Percentiles rank a stretch among this genome's conserved stretches.
phyloP scores from a whole-genome alignment of 2,113 vertebrate species.

The Hippocampus guttulatus region DNA sequence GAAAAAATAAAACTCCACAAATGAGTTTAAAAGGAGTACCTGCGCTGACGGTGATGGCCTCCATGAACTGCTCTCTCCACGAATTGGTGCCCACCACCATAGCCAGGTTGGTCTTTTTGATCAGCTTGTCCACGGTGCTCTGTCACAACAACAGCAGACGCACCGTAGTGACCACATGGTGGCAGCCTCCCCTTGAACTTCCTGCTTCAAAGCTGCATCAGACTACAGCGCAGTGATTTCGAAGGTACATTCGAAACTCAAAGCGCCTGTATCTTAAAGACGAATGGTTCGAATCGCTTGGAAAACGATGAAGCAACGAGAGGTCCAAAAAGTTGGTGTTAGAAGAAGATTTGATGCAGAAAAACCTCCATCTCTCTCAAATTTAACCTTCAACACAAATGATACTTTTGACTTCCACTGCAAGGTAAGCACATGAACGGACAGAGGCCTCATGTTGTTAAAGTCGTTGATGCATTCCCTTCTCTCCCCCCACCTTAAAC shows the following conservation, averaged over 20 bases:
- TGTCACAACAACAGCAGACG: conserved; percentile 47
- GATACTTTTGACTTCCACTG: no score
- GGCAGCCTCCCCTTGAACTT: conserved; percentile 37
- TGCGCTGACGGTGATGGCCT: conserved; percentile 97
- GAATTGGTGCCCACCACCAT: conserved; percentile 96
- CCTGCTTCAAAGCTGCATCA: neutral
- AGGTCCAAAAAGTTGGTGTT: no score
- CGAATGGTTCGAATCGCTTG: no score
- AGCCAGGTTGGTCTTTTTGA: conserved; percentile 97
- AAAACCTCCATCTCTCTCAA: no score
- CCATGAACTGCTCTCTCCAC: conserved; percentile 98
- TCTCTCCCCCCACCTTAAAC: conserved; percentile 81
- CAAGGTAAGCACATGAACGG: no score
- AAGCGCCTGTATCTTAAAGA: no score
- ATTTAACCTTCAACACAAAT: no score
- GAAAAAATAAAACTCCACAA: no score
- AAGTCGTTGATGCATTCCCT: neutral
- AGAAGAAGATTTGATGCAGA: no score
- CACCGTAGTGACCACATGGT: conserved; percentile 45
- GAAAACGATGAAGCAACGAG: no score
- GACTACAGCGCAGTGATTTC: neutral
- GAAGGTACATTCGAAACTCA: no score
- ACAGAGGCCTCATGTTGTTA: no score
- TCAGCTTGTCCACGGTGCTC: conserved; percentile 97
- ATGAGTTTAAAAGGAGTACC: conserved; percentile 63